A percentile compares a stretch with the other conserved stretches of the same genome.
Conservation (phyloP, 37 sponge, comb jelly and placozoan species). For the Ianthella basta region DNA sequence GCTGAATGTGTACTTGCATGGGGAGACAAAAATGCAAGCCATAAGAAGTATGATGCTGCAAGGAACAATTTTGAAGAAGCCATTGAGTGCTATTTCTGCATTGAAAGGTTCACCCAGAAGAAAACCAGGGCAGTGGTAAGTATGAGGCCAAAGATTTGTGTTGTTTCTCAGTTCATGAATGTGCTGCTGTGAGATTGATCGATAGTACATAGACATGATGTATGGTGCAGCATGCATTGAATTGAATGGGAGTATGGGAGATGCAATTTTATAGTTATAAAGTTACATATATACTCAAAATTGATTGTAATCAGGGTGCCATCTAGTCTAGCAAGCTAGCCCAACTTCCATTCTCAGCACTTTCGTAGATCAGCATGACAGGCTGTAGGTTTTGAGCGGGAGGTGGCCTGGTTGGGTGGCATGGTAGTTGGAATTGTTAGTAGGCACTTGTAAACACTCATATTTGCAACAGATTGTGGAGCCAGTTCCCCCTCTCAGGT, state of each 20-base stretch:
- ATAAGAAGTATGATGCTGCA: not conserved
- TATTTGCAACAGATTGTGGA: too few species aligned
- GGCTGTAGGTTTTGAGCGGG: too few species aligned
- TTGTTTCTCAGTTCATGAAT: not conserved
- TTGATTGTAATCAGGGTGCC: too few species aligned
- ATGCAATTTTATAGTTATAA: not conserved
- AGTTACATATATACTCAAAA: too few species aligned
- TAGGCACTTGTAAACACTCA: too few species aligned
- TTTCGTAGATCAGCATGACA: too few species aligned
- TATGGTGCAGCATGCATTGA: not conserved
- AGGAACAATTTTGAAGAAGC: conserved; percentile 14
- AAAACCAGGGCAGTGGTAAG: not conserved
- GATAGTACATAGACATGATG: not conserved
- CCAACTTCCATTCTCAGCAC: too few species aligned
- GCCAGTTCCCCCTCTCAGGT: too few species aligned
- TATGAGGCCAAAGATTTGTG: not conserved
- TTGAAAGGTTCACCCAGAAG: not conserved
- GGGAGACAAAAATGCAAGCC: not conserved
- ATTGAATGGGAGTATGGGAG: not conserved
- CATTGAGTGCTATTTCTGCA: not conserved
- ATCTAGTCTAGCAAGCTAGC: too few species aligned
- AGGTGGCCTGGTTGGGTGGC: too few species aligned
- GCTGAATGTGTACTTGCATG: not conserved
- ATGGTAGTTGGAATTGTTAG: too few species aligned
- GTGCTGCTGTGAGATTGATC: not conserved